Evolutionary conservation across 2,797 vertebrate species (phyloP), one percentile per base, ranked within the genome.

Genomic region (Chaenodraco wilsoni): DNA sequence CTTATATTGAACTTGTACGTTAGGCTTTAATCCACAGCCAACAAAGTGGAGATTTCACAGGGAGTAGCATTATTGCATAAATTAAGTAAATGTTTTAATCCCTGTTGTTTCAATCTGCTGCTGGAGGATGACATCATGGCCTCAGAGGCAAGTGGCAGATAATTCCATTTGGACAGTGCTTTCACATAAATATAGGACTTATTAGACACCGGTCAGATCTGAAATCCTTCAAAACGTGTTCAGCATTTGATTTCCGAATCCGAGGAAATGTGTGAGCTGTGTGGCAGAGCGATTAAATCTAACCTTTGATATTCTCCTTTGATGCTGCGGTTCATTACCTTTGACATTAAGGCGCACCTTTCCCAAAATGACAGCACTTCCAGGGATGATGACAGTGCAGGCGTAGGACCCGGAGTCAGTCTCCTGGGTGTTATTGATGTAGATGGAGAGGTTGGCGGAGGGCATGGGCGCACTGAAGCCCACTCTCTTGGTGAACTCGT

Each of bases 341-440:
- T 95, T 94, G 84, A 96, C 94, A 72, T 92, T 93, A 65, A 96
- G 93, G 55, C 58, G 85, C 61, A 95, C 83, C 76, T 94, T 87
- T 64, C 94, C 94, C 1, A 85, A 79, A 50, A 94, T 85, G 69
- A 92, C 90, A 21, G 76, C 23, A 40, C 74, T 84, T 72, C 92
- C 92, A 1, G 92, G 93, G 80, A 95, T 84, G 77, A 96, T 90
- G 78, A 99, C 96, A 0, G 91, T 93, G 87, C 96, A 98, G 63
- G 91, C 78, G 88, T 97, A 98, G 69, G 84, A 92, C 1, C 97
- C 97, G 0, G 97, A 95, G 89, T 99, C 97, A 0, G 84, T 85
- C 85, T 97, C 96, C 78, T 84, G 94, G 0, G 96, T 96, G 88
- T 91, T 84, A 62, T 96, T 96, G 92, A 99, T 96, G 82, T 91